Evolutionary conservation across 2,113 vertebrate species (phyloP).

Genomic region (Dendrocopos noguchii): DNA sequence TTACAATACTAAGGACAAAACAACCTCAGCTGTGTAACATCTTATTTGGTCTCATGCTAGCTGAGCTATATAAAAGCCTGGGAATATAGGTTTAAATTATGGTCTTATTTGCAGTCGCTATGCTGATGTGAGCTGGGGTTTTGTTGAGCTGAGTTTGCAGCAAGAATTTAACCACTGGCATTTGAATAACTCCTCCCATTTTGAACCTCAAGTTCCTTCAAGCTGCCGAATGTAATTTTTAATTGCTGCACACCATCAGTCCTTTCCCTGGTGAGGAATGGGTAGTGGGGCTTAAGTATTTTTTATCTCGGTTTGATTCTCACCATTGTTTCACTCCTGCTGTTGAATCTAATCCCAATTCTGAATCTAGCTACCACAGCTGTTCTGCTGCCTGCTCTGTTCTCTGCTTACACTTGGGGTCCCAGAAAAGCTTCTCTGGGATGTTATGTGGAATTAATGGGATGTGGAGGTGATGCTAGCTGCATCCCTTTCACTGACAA

Average conservation of each 20-base stretch:
- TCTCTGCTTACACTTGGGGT: slow-evolving; percentile 65
- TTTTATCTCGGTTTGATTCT: slow-evolving; percentile 7
- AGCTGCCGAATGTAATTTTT: background rate
- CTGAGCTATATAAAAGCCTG: background rate
- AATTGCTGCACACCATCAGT: background rate
- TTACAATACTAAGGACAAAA: background rate
- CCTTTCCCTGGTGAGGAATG: background rate
- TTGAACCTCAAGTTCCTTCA: background rate
- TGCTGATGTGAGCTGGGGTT: background rate
- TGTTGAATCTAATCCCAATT: slow-evolving; percentile 46
- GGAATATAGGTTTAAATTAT: background rate
- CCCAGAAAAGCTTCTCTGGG: slow-evolving; percentile 49
- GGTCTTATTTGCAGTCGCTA: slow-evolving; percentile 12
- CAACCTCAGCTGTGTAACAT: background rate
- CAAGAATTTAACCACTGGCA: background rate
- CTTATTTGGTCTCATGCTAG: background rate
- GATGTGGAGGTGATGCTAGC: slow-evolving; percentile 44
- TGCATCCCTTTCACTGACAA: slow-evolving; percentile 35
- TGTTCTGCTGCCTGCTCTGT: slow-evolving; percentile 46
- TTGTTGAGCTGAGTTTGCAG: background rate
- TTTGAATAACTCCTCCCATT: background rate
- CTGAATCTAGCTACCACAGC: slow-evolving; percentile 47
- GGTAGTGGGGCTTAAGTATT: background rate
- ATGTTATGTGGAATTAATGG: slow-evolving; percentile 58
- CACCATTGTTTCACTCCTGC: slow-evolving; percentile 46